Evolutionary conservation across 2,797 vertebrate genomes (phyloP).

Genomic region (Periparus ater): DNA sequence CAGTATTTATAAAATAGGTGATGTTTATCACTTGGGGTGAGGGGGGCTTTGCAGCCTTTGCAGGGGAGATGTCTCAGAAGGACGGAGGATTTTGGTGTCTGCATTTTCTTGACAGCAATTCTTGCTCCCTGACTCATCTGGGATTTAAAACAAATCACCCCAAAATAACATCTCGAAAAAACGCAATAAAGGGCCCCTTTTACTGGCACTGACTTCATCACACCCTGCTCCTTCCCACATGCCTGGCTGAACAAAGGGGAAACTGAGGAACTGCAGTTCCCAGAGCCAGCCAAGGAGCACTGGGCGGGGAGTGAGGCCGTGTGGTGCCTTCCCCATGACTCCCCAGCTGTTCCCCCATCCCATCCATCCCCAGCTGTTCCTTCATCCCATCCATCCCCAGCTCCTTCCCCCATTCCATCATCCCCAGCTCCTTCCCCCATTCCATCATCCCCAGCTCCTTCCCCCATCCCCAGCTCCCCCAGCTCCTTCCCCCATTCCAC

Average conservation of each 20-base stretch:
- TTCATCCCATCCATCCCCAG: not conserved
- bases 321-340: not conserved
- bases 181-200: conserved; percentile 56
- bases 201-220: conserved; percentile 28
- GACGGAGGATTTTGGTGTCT: not conserved
- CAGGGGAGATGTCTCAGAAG: not conserved
- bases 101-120: conserved; percentile 28
- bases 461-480: not conserved
- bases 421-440: not conserved
- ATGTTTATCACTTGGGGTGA: not conserved
- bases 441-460: not conserved
- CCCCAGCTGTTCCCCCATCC: not conserved
- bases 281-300: not conserved
- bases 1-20: not conserved
- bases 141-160: not conserved
- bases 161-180: not conserved
- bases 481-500: not conserved
- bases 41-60: not conserved
- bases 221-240: conserved; percentile 72
- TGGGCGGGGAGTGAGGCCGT: not conserved
- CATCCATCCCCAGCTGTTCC: not conserved
- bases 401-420: no score
- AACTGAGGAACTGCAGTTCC: not conserved
- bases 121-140: conserved; percentile 50
- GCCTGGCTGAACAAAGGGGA: conserved; percentile 32